A percentile compares a stretch with the other conserved stretches of the same genome.
phyloP scores from a whole-genome alignment of 2,888 invertebrate species.

The Drosophila koepferae region DNA sequence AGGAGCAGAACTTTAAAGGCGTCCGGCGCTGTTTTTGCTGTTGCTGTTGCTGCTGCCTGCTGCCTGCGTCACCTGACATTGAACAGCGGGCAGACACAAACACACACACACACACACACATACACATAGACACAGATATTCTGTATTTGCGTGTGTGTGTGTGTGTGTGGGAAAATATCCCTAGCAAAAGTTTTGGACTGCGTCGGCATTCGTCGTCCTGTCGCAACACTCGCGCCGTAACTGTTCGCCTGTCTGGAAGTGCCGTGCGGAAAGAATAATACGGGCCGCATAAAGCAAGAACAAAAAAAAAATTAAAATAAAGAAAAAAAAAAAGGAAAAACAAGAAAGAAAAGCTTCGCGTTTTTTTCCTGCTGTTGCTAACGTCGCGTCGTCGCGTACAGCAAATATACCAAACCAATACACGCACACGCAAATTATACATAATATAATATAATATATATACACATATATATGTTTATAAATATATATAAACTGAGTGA shows the following conservation, averaged over 20 bases:
- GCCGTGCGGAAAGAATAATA: slow-evolving; percentile 65
- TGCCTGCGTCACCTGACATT: slow-evolving; percentile 82
- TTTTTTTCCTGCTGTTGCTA: slow-evolving; percentile 59
- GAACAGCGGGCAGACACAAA: slow-evolving; percentile 69
- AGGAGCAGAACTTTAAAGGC: slow-evolving; percentile 60
- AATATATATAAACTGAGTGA: slow-evolving; percentile 28
- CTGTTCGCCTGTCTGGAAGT: slow-evolving; percentile 76
- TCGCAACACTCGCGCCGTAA: slow-evolving; percentile 73
- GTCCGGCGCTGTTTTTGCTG: slow-evolving; percentile 42
- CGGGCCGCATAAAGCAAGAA: slow-evolving; percentile 25
- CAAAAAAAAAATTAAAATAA: slow-evolving; percentile 15
- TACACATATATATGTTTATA: not conserved
- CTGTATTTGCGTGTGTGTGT: slow-evolving; percentile 38
- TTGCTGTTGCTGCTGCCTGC: slow-evolving; percentile 2
- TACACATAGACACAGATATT: not conserved
- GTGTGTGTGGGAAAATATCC: slow-evolving; percentile 56
- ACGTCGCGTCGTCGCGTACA: slow-evolving; percentile 66
- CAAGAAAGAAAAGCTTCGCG: slow-evolving; percentile 46
- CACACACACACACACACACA: slow-evolving; percentile 14
- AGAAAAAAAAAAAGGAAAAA: slow-evolving; percentile 1
- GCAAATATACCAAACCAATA: slow-evolving; percentile 36
- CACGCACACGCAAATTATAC: slow-evolving; percentile 51
- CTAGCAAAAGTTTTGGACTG: slow-evolving; percentile 60
- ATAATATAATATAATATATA: slow-evolving; percentile 27
- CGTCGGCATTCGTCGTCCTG: slow-evolving; percentile 67